Evolutionary conservation across 2,113 vertebrate species (phyloP), one percentile per base, ranked within the genome.

Genomic region (Panurus biarmicus): DNA sequence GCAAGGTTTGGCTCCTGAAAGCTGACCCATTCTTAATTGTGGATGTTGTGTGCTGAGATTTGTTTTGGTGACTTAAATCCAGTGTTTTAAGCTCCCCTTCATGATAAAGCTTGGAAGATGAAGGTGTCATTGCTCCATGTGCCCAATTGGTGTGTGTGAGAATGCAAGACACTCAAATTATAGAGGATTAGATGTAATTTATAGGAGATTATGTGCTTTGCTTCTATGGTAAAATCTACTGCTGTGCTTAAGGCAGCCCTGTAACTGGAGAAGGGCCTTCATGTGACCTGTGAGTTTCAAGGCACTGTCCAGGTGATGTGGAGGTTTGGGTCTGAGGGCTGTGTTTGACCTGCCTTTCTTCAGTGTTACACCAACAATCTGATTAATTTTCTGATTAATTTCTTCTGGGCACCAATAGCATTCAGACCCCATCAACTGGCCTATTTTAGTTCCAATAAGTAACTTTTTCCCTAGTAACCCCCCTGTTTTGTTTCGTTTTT

Each of bases 1-100:
- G 75, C 85, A 72, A 89, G 51, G 70, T 42, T 53, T 85, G 91
- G 44, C 89, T 94, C 48, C 53, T 94, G 94, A 88, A 96, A 91
- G 83, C 82, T 94, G 86, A 83, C 70, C 47, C 25, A 7, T 44
- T 73, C 50, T 87, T 91, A 92, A 89, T n/a, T 90, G 33, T 73
- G 44, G 71, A 45, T 94, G 72, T 75, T 93, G 48, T 85, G 62
- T 91, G 69, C 70, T 91, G 71, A 93, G 71, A 83, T 94, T 65
- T 78, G n/a, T 57, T 94, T 85, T 81, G 84, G 10, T 94, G 76
- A 86, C 90, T 93, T 65, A 87, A 87, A 73, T 67, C 19, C 53
- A 54, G 9, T 69, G 19, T 70, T 89, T 85, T 73, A 86, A 83
- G 20, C 56, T 80, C 67, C 17, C 19, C n/a, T 79, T 94, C 14